Base-by-base conservation (phyloP, 2,888 invertebrate species). In the Arge pagana region DNA sequence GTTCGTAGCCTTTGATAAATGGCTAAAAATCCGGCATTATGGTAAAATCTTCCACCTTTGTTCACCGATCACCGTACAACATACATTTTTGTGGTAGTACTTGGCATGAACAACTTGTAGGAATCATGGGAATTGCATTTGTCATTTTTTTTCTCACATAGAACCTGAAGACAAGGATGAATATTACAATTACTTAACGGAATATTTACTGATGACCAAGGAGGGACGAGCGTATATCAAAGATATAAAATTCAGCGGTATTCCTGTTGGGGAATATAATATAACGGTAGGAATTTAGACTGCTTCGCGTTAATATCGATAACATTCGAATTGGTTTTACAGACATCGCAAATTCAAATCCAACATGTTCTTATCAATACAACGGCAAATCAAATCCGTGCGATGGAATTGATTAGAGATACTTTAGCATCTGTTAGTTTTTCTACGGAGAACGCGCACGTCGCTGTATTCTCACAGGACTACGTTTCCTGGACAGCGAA, bases 401-500 rank as follows among this genome's bases (percentile, higher is more conserved):
- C 77, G 5, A 74, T 77, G 71, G 64, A 71, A 49, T 71, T 71
- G 2, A 53, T 76, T 3, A 60, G 68, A 30, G 64, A 74, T 4
- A 62, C 59, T 2, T 51, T 76, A 4, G 52, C 57, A 4, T 55
- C 59, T 3, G 60, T 65, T 2, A 70, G 72, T 54, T 71, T 74
- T 43, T 64, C 69, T 21, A 63, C 53, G 2, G 65, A 62, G 1
- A 56, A 57, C 18, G 64, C 67, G 26, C 61, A 68, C 6, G 59
- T 71, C 8, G 70, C 72, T 5, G 56, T 74, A 15, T 73, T 66
- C 51, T 74, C 75, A 2, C 61, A 60, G 10, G 71, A 74, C 48
- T 76, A 76, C 35, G 64, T 76, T 26, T 64, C 71, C 13, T 77
- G 76, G 77, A 66, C 68, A 3, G 71, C 76, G 6, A 77, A 76